Conservation (phyloP, 1,140 invertebrate species). For the Idris sp. region DNA sequence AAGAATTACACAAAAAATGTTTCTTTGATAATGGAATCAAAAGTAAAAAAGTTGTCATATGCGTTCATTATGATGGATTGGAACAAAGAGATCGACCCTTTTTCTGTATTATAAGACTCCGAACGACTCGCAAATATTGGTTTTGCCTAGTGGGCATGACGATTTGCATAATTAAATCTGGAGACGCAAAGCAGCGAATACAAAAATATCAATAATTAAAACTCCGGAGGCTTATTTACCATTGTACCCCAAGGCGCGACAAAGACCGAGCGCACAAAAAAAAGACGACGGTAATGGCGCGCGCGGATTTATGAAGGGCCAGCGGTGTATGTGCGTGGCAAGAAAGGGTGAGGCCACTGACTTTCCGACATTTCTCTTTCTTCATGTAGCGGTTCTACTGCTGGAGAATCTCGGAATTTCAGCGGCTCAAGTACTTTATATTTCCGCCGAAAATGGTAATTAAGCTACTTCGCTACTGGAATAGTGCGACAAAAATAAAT, state of each 20-base stretch:
- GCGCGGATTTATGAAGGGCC: constrained; percentile 55
- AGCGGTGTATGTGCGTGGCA: constrained; percentile 13
- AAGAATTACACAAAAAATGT: neutral
- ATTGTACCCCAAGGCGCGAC: constrained; percentile 56
- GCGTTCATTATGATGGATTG: constrained; percentile 20
- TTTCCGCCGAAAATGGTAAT: constrained; percentile 59
- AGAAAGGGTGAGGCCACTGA: constrained; percentile 33
- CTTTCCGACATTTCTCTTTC: constrained; percentile 49
- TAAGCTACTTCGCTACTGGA: constrained; percentile 47
- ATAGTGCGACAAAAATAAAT: constrained; percentile 58
- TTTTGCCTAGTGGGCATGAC: constrained; percentile 47
- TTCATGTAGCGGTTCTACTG: constrained; percentile 39
- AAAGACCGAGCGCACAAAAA: constrained; percentile 18
- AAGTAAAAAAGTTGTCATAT: constrained; percentile 15
- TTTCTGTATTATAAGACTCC: constrained; percentile 10
- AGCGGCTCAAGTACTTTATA: constrained; percentile 54
- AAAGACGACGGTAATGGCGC: constrained; percentile 32
- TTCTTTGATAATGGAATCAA: constrained; percentile 5
- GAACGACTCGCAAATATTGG: constrained; percentile 59
- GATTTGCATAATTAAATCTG: constrained; percentile 67
- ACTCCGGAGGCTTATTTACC: constrained; percentile 68
- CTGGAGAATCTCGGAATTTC: constrained; percentile 49
- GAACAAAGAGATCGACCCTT: constrained; percentile 21
- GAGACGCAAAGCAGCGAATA: constrained; percentile 29
- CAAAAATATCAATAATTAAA: constrained; percentile 67